Evolutionary conservation across 2,888 invertebrate genomes (phyloP), one percentile per base, ranked within the genome.

Genomic region (Diplazon laetatorius): DNA sequence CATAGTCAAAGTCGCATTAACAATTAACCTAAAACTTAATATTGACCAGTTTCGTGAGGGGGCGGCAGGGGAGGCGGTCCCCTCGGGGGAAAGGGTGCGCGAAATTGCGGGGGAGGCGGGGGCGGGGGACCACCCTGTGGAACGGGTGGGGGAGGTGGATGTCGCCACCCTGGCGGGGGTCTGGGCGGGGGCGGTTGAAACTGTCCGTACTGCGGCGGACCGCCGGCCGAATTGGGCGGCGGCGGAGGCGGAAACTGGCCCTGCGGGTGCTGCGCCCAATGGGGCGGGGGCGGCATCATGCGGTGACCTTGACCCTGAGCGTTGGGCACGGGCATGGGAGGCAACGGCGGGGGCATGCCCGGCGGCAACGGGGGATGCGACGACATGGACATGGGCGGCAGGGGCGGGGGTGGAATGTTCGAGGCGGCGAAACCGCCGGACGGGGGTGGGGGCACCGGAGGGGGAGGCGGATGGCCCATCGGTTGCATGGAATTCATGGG

Each of bases 11-110:
- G 30, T 5, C 2, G 6, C 2, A 5, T 30, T 30, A 5, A 5
- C 30, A 30, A 30, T 5, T 6, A 30, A 6, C 30, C 6, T 6
- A 6, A 30, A 30, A 12, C 14, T 9, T 68, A 87, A 83, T 88
- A 90, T 75, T 88, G 89, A 10, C 78, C 68, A 20, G 83, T 77
- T 48, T 90, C 90, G 69, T 89, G 89, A 4, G 91, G 89, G 6
- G 92, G 93, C 30, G 95, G 94, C 8, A 95, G 96, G 80, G 95
- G 95, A 0, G 95, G 95, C 0, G 95, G 94, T 42, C 95, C 94
- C 82, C 95, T 93, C 44, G 95, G 95, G 5, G 95, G 95, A 80
- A 95, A 93, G 0, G 93, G 92, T 42, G 93, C 92, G 80, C 92
- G 88, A 59, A 91, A 90, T 78, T 91, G 89, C 42, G 83, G 86